Conservation (phyloP, 2,113 vertebrate species). For the Pandion haliaetus region DNA sequence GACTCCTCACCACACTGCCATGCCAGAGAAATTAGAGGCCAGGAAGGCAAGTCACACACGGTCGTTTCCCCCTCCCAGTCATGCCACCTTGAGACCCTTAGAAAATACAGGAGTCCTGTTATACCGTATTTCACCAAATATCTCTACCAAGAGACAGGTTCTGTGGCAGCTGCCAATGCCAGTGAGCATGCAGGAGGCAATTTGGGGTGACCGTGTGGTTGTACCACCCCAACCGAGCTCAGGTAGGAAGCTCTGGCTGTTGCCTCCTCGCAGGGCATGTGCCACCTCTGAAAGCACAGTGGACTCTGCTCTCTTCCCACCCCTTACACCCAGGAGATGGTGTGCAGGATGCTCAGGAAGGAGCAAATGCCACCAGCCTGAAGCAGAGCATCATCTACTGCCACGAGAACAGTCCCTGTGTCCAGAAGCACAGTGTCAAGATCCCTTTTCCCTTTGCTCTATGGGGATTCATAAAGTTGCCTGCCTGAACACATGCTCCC, state of each 20-base stretch:
- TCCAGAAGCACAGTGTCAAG: background rate
- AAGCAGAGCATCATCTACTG: background rate
- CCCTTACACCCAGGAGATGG: background rate
- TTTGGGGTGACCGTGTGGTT: background rate
- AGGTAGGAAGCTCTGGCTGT: background rate
- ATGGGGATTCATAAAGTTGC: background rate
- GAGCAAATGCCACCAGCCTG: background rate
- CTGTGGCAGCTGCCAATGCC: background rate
- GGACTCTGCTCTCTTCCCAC: background rate
- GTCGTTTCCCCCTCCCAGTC: accelerated
- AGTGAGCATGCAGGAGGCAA: background rate
- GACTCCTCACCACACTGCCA: background rate
- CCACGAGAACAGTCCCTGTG: accelerated
- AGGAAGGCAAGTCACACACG: too few species aligned
- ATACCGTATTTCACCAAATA: accelerated
- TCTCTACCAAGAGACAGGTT: background rate
- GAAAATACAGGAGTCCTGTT: background rate
- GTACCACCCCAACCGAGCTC: accelerated
- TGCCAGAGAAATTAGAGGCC: background rate
- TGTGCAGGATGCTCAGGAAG: background rate
- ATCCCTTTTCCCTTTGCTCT: background rate
- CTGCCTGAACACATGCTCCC: background rate
- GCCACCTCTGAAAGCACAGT: background rate
- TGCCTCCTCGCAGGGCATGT: background rate
- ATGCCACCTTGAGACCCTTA: background rate